Conservation (phyloP, 2,888 invertebrate genomes). For the Macaria notata region DNA sequence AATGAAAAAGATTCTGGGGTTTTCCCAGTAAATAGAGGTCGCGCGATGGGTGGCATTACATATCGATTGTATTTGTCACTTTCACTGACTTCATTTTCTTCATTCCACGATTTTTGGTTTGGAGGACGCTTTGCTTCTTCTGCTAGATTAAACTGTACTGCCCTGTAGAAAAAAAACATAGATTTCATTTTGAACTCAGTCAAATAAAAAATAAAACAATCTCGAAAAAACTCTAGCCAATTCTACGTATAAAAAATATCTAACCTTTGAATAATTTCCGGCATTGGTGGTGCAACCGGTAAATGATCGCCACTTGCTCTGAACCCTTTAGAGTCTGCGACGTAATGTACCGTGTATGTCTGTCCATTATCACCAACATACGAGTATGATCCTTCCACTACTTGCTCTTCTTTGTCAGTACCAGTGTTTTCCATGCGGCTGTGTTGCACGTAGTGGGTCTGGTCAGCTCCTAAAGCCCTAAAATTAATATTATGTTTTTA, state of each 20-base stretch:
- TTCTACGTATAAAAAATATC: too few relatives aligned
- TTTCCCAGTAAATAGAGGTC: conserved; percentile 70
- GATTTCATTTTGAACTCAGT: too few relatives aligned
- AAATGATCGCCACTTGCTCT: conserved; percentile 89
- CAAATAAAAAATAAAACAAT: too few relatives aligned
- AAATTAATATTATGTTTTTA: conserved; percentile 1
- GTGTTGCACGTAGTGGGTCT: conserved; percentile 79
- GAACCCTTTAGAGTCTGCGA: conserved; percentile 90
- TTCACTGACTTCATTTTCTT: conserved; percentile 53
- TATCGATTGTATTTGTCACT: conserved; percentile 48
- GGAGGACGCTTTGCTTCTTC: conserved; percentile 73
- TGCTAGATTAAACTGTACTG: conserved; percentile 74
- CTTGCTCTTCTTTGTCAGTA: conserved; percentile 82
- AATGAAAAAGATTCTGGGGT: conserved; percentile 76
- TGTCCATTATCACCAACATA: conserved; percentile 84
- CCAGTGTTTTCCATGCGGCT: conserved; percentile 82
- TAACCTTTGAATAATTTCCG: conserved; percentile 85
- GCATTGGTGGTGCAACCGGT: conserved; percentile 89
- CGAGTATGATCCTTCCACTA: conserved; percentile 84
- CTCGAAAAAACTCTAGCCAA: too few relatives aligned
- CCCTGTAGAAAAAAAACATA: conserved; percentile 40
- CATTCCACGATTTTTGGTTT: conserved; percentile 61
- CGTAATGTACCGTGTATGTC: conserved; percentile 84
- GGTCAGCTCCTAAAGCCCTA: conserved; percentile 77
- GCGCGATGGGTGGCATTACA: conserved; percentile 43